Percentiles rank a stretch among this genome's conserved stretches.
Evolutionary conservation across 2,888 invertebrate genomes (phyloP).

Genomic region (Microchrysa polita): DNA sequence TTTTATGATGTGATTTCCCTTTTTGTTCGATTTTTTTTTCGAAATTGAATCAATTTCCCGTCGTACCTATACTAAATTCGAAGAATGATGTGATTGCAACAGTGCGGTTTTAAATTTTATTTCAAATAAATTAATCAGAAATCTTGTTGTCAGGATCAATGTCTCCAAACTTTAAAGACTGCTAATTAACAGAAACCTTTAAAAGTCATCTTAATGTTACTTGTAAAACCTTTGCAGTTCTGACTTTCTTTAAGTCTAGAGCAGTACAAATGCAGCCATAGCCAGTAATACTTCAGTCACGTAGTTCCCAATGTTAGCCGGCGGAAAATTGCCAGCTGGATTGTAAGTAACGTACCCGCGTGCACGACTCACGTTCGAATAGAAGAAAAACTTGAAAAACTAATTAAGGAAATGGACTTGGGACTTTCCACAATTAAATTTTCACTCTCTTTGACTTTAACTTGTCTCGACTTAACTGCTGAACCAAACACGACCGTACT

Average conservation of each 20-base stretch:
- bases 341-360: constrained; percentile 1
- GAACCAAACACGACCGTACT: background rate
- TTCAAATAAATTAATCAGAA: too few relatives aligned
- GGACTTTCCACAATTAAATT: constrained; percentile 38
- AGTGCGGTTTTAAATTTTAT: too few relatives aligned
- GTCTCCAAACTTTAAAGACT: too few relatives aligned
- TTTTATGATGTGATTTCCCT: too few relatives aligned
- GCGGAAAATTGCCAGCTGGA: background rate
- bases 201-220: constrained; percentile 32
- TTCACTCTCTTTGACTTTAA: constrained; percentile 23
- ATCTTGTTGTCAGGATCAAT: too few relatives aligned
- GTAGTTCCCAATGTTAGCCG: background rate
- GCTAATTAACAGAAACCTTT: background rate
- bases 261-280: background rate
- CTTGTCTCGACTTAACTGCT: constrained; percentile 17
- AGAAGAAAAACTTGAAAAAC: constrained; percentile 43
- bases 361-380: constrained; percentile 10
- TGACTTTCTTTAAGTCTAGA: constrained; percentile 13
- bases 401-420: constrained; percentile 45
- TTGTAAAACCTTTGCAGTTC: constrained; percentile 31
- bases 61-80: too few relatives aligned
- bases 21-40: too few relatives aligned
- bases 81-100: too few relatives aligned
- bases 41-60: too few relatives aligned
- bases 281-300: too few relatives aligned